A percentile compares a stretch with the other conserved stretches of the same genome.
Conservation (phyloP, 2,888 invertebrate species). For the Nomada lathburiana region DNA sequence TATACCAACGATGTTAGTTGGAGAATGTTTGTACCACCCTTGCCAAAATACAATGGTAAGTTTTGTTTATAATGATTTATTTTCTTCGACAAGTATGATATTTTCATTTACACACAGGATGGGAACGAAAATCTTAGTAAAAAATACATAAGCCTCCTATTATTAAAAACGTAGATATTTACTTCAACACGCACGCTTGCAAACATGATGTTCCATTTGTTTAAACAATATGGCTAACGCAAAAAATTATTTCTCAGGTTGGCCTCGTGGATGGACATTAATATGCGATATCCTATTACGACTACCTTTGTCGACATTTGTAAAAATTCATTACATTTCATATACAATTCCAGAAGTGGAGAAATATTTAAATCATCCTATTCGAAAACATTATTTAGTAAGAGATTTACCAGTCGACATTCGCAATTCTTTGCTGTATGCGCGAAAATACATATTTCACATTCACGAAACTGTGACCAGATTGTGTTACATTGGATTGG, state of each 20-base stretch:
- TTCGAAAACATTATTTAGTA: conserved; percentile 88
- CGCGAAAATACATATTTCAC: conserved; percentile 87
- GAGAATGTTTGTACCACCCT: conserved; percentile 90
- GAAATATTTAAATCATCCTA: conserved; percentile 88
- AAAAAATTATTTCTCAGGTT: conserved; percentile 81
- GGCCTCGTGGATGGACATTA: conserved; percentile 89
- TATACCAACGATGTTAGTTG: conserved; percentile 87
- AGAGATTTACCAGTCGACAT: conserved; percentile 87
- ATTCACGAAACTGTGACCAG: conserved; percentile 86
- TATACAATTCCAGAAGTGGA: conserved; percentile 86
- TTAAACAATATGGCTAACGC: too few species aligned
- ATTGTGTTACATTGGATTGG: conserved; percentile 89
- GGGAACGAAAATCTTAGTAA: neutral
- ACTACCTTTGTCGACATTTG: conserved; percentile 90
- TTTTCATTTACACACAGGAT: neutral
- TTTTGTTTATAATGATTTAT: neutral
- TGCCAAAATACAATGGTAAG: conserved; percentile 86
- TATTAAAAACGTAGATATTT: neutral
- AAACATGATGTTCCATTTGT: too few species aligned
- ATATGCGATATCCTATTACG: conserved; percentile 89
- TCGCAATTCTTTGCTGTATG: conserved; percentile 85
- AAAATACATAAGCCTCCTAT: neutral
- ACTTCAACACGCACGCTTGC: neutral
- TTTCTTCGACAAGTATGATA: neutral
- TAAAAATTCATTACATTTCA: conserved; percentile 88